Percentiles rank a stretch among this genome's conserved stretches.
Conservation (phyloP, 2,113 vertebrate genomes). For the Cettia cetti region DNA sequence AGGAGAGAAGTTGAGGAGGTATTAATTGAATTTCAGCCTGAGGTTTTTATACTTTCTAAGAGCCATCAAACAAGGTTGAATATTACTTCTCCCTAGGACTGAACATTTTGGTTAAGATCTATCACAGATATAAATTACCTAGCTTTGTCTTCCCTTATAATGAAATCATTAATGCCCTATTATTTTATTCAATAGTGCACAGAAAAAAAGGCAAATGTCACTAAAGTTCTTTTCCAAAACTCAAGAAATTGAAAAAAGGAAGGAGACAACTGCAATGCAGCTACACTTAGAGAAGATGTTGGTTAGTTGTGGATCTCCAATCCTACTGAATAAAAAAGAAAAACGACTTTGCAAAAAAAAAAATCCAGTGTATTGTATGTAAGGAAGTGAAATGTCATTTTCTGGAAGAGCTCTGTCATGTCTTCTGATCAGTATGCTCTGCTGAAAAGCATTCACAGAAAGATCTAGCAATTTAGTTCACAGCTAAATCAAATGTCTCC, state of each 20-base stretch:
- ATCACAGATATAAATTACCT: not conserved
- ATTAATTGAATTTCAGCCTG: not conserved
- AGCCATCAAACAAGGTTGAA: not conserved
- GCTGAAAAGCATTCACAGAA: not conserved
- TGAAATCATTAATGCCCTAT: not conserved
- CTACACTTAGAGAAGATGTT: not conserved
- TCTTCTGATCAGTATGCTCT: not conserved
- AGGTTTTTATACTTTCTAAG: not conserved
- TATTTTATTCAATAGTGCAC: not conserved
- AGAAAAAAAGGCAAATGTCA: not conserved
- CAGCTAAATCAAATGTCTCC: not conserved
- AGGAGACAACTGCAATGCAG: not conserved
- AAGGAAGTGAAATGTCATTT: not conserved
- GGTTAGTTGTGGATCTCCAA: not conserved
- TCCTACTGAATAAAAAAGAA: not conserved
- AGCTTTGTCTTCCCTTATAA: not conserved
- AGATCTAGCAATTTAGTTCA: not conserved
- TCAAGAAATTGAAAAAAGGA: not conserved
- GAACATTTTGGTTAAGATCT: not conserved
- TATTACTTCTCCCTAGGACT: not conserved
- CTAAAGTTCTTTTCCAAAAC: not conserved
- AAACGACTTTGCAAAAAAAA: not conserved
- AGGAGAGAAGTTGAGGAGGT: not conserved
- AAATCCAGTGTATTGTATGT: not conserved
- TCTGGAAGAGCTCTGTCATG: not conserved